Percentiles rank a stretch among this genome's conserved stretches.
These are phyloP conservation scores for Trichechus manatus DNA, from an alignment of 2,113 vertebrate genomes.

Conservation along the genomic window DNA sequence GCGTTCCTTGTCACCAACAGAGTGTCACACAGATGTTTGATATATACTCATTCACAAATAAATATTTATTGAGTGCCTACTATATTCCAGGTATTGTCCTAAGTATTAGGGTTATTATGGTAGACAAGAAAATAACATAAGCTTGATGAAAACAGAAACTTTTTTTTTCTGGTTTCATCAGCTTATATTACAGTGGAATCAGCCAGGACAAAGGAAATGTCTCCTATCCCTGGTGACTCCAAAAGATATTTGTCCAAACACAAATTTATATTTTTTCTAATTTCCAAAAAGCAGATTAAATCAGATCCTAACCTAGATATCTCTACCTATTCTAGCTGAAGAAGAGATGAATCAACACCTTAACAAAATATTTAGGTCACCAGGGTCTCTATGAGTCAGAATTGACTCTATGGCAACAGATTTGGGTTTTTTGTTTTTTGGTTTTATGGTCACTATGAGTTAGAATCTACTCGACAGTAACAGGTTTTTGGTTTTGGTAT, in stretches of 20 bases:
- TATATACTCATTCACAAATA: not conserved
- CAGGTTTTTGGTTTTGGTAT: not conserved
- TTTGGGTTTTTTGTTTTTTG: too few species aligned
- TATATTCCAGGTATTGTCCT: not conserved
- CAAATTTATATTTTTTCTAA: not conserved
- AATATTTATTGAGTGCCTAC: not conserved
- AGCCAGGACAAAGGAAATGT: not conserved
- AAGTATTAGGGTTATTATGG: not conserved
- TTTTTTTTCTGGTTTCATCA: not conserved
- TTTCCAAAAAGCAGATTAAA: conserved; percentile 15
- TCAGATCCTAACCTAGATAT: not conserved
- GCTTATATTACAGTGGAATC: not conserved
- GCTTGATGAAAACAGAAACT: too few species aligned
- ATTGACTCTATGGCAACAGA: too few species aligned
- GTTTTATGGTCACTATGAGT: too few species aligned
- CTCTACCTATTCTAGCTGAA: not conserved
- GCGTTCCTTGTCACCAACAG: not conserved
- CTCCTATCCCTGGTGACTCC: not conserved
- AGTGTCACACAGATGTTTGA: not conserved
- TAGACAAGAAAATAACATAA: not conserved
- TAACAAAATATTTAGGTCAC: not conserved
- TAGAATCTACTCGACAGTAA: too few species aligned
- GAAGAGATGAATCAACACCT: not conserved
- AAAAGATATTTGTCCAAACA: not conserved
- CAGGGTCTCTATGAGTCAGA: too few species aligned